A percentile compares a stretch with the other conserved stretches of the same genome.
These are phyloP conservation scores for Xenotilapia leptura DNA, from an alignment of 2,113 vertebrate genomes.

Conservation along the genomic window DNA sequence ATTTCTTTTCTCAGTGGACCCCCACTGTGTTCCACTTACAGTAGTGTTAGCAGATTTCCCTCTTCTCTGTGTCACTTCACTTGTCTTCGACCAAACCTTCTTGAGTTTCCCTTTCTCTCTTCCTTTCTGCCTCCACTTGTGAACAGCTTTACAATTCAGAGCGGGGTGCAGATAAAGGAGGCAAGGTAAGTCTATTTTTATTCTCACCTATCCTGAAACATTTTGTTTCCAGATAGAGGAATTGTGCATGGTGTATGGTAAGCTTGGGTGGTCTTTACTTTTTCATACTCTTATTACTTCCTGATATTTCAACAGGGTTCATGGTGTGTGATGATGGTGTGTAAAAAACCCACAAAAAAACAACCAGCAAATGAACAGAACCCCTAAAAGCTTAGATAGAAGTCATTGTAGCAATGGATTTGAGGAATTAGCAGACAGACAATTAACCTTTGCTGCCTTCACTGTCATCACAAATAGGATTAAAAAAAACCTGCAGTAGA, in stretches of 20 bases:
- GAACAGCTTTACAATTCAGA: conserved; percentile 66
- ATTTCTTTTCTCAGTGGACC: neutral
- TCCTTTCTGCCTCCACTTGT: neutral
- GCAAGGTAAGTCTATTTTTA: conserved; percentile 58
- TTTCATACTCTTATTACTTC: neutral
- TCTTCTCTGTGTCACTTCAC: neutral
- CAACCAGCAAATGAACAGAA: neutral
- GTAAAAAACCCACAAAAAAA: neutral
- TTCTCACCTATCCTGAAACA: neutral
- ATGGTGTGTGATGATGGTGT: neutral
- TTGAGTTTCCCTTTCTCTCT: conserved; percentile 10
- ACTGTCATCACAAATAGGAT: neutral
- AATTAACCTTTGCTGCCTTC: neutral
- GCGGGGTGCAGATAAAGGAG: conserved; percentile 57
- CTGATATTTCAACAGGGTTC: neutral
- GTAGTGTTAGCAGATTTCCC: neutral
- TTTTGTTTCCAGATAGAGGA: neutral
- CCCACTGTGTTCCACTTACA: neutral
- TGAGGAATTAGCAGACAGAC: neutral
- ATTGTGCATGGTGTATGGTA: neutral
- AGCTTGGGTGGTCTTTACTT: neutral
- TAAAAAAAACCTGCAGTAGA: neutral
- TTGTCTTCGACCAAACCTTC: neutral
- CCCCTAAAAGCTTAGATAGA: neutral
- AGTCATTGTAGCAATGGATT: neutral